phyloP scores from a whole-genome alignment of 2,113 vertebrate species.

The Mesitornis unicolor region DNA sequence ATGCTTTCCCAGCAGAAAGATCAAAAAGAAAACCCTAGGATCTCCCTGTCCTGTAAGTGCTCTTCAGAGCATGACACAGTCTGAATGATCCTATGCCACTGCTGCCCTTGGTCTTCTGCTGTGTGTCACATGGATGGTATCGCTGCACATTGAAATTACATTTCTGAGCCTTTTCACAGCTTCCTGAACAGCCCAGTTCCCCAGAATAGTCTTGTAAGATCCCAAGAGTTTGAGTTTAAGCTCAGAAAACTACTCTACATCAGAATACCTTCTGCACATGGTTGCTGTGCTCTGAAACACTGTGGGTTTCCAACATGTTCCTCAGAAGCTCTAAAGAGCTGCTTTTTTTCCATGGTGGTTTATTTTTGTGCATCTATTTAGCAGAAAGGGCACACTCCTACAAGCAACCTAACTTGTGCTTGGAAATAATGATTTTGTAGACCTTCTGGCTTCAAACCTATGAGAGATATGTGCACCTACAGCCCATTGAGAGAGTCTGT shows the following conservation, averaged over 20 bases:
- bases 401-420: background rate
- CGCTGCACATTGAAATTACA: background rate
- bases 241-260: background rate
- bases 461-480: background rate
- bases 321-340: background rate
- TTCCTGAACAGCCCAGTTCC: no score
- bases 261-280: background rate
- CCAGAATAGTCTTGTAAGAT: background rate
- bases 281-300: background rate
- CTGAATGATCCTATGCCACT: background rate
- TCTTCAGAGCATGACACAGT: background rate
- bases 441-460: background rate
- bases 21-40: background rate
- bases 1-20: background rate
- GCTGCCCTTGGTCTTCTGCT: background rate
- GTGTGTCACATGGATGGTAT: accelerated
- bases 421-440: background rate
- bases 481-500: background rate
- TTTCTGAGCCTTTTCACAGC: background rate
- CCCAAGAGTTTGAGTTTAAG: background rate
- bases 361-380: background rate
- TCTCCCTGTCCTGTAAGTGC: background rate
- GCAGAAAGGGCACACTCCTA: background rate
- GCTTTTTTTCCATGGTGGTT: background rate
- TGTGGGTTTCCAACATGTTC: background rate